A percentile compares a stretch with the other conserved stretches of the same genome.
Conservation (phyloP, 2,113 vertebrate species). For the Girardinichthys multiradiatus region DNA sequence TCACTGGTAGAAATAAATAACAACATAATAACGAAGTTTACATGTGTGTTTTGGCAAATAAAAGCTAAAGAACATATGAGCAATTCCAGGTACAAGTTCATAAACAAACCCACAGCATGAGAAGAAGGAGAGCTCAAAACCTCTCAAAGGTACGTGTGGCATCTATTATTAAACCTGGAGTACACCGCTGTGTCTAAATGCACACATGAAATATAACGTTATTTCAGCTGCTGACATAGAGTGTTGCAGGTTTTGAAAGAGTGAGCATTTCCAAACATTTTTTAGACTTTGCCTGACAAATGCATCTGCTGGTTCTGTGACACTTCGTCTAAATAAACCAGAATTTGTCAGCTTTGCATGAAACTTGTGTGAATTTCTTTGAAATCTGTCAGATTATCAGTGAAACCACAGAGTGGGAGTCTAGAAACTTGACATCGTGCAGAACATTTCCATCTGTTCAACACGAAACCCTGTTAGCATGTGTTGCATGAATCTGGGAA, state of each 20-base stretch:
- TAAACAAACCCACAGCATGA: neutral
- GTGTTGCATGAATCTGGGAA: constrained; percentile 7
- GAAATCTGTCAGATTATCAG: neutral
- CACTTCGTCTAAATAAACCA: neutral
- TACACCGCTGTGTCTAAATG: constrained; percentile 46
- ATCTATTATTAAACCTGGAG: constrained; percentile 52
- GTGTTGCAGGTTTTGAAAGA: constrained; percentile 27
- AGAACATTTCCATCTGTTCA: neutral
- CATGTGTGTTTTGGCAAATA: constrained; percentile 4
- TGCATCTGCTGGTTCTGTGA: neutral
- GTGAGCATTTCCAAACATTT: constrained; percentile 25
- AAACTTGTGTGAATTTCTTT: neutral
- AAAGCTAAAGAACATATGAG: neutral
- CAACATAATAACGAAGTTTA: too few relatives aligned
- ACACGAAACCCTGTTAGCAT: neutral
- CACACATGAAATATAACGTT: constrained; percentile 28
- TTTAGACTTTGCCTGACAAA: constrained; percentile 20
- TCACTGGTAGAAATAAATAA: constrained; percentile 46
- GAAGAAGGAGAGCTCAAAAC: constrained; percentile 23
- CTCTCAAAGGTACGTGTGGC: constrained; percentile 8
- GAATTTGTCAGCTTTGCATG: neutral
- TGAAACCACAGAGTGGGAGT: neutral
- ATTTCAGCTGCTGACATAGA: constrained; percentile 36
- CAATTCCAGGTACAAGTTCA: neutral
- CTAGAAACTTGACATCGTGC: neutral